Evolutionary conservation across 1,140 invertebrate genomes (phyloP), one percentile per base, ranked within the genome.

Genomic region (Caenorhabditis tropicalis): DNA sequence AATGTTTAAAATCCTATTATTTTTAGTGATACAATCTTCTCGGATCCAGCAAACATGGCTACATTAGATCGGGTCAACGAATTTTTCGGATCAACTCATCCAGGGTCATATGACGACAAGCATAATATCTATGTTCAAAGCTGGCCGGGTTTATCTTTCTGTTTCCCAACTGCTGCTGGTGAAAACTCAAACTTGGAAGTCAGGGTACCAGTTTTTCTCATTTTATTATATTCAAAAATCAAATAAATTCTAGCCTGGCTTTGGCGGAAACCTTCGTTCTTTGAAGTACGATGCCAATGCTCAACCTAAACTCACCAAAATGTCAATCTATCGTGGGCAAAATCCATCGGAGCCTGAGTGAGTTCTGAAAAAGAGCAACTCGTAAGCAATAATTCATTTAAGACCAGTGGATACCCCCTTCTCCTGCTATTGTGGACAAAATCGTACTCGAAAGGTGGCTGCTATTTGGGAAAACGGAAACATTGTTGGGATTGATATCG

Each of bases 21-120:
- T 85, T 90, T 82, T 46, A 89, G 89, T 29, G 85, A 88, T 46
- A 88, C 85, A 27, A 36, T 87, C 1, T 91, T 90, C 74, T 90
- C 90, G 27, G 70, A 89, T 24, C 89, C 89, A 15, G 79, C 70
- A 4, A 84, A 84, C 24, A 83, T 81, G 49, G 90, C 89, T 9
- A 85, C 90, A 51, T 83, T 90, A 48, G 85, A 81, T 6, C 86
- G 85, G 51, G 89, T 90, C 16, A 90, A 91, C 65, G 82, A 87
- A 24, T 90, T 85, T 60, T 90, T 90, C 84, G 89, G 90, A 31
- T 89, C 90, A 6, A 90, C 89, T n/a, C 88, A 91, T 85, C 89
- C 89, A 29, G 90, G 89, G 81, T 88, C 88, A 12, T 91, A 90
- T 58, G 89, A 90, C 49, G 89, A 90, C 51, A 91, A 90, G 56